Evolutionary conservation across 2,888 invertebrate genomes (phyloP), one percentile per base, ranked within the genome.

Genomic region (Ophonus ardosiacus): DNA sequence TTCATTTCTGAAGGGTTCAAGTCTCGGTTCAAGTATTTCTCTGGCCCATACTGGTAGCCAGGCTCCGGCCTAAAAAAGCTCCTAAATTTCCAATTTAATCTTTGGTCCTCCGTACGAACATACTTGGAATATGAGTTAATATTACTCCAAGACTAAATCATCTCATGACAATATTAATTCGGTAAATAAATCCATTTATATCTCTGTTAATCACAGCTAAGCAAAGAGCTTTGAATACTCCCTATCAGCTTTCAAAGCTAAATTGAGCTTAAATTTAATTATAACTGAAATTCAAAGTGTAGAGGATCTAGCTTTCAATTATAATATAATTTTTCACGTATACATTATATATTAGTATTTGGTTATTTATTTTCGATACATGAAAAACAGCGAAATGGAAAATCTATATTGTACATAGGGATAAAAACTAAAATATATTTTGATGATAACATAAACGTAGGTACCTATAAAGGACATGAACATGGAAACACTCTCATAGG

Each of bases 191-290:
- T 71, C 56, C 81, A 81, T 81, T 81, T 65, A 65, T 81, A 18
- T 65, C 21, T 78, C 38, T 71, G 71, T 71, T 51, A 71, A 71
- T 71, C 71, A 71, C 71, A 71, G 40, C 51, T 76, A 76, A 76
- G 43, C 21, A 76, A 43, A 43, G 56, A 18, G 24, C 51, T 76
- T 76, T 17, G 24, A 15, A 21, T 17, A 56, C 43, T 18, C 56
- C 21, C 76, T 56, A 21, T 21, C 57, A 57, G 59, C 43, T 56
- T 82, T 82, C 74, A 74, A 82, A 82, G 56, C 51, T 40, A 82
- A 82, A 82, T 82, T 82, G 82, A 82, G 82, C 82, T 74, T 74
- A 82, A 82, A 82, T 82, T 82, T 82, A 71, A 82, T 82, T 82
- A 82, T 13, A 21, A 21, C 63, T 51, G 10, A 51, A 51, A 51